These are phyloP conservation scores for Ptilonorhynchus violaceus DNA, from an alignment of 2,113 vertebrate genomes.

Conservation along the genomic window DNA sequence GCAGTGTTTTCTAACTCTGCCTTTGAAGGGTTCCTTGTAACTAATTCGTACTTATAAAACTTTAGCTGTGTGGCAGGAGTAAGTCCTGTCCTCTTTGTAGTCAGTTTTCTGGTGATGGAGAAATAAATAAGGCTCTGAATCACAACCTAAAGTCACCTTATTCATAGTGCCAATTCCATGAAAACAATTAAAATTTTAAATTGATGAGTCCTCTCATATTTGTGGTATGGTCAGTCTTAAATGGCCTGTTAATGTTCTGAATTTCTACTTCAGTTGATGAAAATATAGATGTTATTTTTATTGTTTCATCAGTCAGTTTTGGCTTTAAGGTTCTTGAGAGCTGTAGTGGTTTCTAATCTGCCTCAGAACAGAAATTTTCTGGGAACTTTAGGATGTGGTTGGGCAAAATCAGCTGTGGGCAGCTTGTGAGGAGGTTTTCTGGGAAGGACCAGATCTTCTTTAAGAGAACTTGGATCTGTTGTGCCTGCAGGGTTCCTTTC, in stretches of 20 bases:
- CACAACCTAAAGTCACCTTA: not conserved
- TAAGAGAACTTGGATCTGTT: not conserved
- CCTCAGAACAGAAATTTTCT: not conserved
- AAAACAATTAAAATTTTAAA: not conserved
- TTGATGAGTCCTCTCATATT: not conserved
- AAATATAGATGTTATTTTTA: not conserved
- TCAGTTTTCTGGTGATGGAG: not conserved
- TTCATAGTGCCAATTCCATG: not conserved
- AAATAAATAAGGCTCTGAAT: not conserved
- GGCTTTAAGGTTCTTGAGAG: not conserved
- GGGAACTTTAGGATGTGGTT: rapidly evolving
- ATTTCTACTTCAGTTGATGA: not conserved
- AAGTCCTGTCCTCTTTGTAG: not conserved
- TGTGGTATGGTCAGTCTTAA: not conserved
- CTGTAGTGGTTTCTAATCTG: not conserved
- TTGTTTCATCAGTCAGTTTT: not conserved
- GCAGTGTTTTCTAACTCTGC: not conserved
- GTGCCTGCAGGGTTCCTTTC: constrained; percentile 86
- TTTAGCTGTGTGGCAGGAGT: not conserved
- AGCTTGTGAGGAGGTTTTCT: not conserved
- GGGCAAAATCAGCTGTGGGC: not conserved
- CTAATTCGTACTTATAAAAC: not conserved
- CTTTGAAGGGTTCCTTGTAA: not conserved
- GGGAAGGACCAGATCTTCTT: not conserved
- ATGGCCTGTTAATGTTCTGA: not conserved